Evolutionary conservation across 2,888 invertebrate species (phyloP), one percentile per base, ranked within the genome.

Genomic region (Trissolcus brochymenae): DNA sequence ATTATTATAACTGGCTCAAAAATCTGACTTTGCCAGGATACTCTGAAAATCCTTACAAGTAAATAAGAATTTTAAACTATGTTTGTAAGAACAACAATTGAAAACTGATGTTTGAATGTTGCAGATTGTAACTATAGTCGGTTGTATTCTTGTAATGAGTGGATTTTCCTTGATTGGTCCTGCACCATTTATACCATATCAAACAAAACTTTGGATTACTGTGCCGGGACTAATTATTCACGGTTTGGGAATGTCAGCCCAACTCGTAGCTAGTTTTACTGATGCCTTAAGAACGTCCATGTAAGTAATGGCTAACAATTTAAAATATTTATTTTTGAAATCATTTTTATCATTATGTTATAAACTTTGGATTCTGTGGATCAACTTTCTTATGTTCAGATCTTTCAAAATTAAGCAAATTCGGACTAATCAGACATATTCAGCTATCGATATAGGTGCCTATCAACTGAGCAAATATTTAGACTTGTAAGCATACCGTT

Each of bases 251-350:
- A 94, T 96, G 87, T 94, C 95, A 13, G 95, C 96, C 16, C 94
- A 95, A 80, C 91, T 96, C 41, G 96, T 97, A 9, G 94, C 96
- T 0, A 95, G 95, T 3, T 97, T 97, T 88, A 93, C 95, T 6
- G 95, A 95, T 84, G 95, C 96, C 7, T 91, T 97, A 7, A 91
- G 93, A 79, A 94, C 94, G 4, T 93, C 95, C 6, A 92, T 96
- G 95, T 96, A 91, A 19, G 19, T 2, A 19, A 19, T 19, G 19
- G 19, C 2, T 19, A 2, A n/a, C n/a, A n/a, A n/a, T n/a, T n/a
- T n/a, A n/a, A n/a, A n/a, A n/a, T n/a, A n/a, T n/a, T n/a, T n/a
- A n/a, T n/a, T n/a, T n/a, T n/a, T n/a, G n/a, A n/a, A n/a, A n/a
- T n/a, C n/a, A n/a, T n/a, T n/a, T n/a, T n/a, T n/a, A n/a, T n/a